Evolutionary conservation across 2,113 vertebrate species (phyloP).

Genomic region (Stegastes partitus): DNA sequence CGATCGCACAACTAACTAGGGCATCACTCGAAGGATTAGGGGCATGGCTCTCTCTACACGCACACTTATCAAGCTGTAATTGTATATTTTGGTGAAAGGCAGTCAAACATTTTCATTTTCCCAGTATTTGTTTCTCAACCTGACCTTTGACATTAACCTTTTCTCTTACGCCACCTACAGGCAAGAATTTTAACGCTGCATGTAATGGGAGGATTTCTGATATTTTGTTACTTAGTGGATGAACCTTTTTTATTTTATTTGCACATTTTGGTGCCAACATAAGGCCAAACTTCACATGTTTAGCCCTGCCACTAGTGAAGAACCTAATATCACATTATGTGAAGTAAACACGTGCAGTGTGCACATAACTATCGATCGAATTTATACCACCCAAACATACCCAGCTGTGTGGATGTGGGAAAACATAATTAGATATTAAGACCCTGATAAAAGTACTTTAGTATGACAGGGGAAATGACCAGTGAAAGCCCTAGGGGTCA

Average conservation of each 20-base stretch:
- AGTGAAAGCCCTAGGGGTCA: background rate
- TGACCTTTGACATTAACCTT: slow-evolving; percentile 22
- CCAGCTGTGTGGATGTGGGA: background rate
- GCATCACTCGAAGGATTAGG: slow-evolving; percentile 59
- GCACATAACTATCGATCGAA: background rate
- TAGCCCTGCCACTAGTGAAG: no score
- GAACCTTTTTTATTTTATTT: background rate
- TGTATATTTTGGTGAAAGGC: background rate
- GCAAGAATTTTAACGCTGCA: background rate
- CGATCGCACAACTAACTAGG: slow-evolving; percentile 45
- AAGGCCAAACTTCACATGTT: background rate
- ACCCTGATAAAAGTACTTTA: background rate
- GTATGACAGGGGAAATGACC: background rate
- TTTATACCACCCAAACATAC: no score
- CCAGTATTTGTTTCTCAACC: background rate
- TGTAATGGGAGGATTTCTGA: background rate
- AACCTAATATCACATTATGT: no score
- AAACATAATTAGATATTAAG: background rate
- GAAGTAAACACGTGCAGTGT: background rate
- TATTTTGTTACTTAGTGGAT: background rate
- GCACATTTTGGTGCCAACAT: background rate
- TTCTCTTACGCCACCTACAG: background rate
- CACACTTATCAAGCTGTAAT: background rate
- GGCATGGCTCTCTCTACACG: background rate
- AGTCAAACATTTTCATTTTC: background rate